Base-by-base conservation (phyloP, 2,888 invertebrate species). In the Harmothoe impar region DNA sequence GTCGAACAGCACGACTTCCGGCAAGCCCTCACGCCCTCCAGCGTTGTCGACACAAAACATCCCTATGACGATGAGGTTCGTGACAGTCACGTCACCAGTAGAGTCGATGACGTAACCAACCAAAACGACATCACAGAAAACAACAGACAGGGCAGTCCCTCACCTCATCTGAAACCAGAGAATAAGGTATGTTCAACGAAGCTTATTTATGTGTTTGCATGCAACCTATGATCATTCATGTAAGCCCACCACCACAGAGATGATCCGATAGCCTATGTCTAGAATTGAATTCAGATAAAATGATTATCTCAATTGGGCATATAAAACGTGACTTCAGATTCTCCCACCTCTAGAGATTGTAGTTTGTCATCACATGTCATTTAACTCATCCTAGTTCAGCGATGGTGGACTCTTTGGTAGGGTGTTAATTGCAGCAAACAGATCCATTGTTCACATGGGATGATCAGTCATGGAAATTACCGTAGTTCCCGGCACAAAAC, bases 381-480 rank as follows among this genome's bases (percentile, higher is more conserved):
- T 77, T 5, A 5, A 77, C 29, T 77, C 3, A 77, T n/a, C 77
- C 7, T 31, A n/a, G 5, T 5, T 77, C 77, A 29, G 31, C 25
- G 1, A 31, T 17, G 77, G 31, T 25, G 23, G 25, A 20, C 77
- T 77, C 5, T 77, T 77, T 77, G 31, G 77, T 25, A 25, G 77
- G 77, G 31, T 31, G 77, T 77, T 77, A 77, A 77, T 77, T 77
- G 77, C 77, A 77, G 77, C 77, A 77, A 77, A 77, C 77, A 29
- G 77, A 77, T 77, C 29, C 77, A 77, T 77, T 77, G 77, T 77
- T 10, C 62, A 17, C 25, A 31, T 62, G 77, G 31, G 25, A 77
- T 29, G 77, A 77, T 77, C 77, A 25, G 77, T 77, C 77, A 77
- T 77, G 77, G 77, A 31, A 31, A 77, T 77, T 77, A 77, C 20